Evolutionary conservation across 2,888 invertebrate species (phyloP).

Genomic region (Drosophila percnosoma): DNA sequence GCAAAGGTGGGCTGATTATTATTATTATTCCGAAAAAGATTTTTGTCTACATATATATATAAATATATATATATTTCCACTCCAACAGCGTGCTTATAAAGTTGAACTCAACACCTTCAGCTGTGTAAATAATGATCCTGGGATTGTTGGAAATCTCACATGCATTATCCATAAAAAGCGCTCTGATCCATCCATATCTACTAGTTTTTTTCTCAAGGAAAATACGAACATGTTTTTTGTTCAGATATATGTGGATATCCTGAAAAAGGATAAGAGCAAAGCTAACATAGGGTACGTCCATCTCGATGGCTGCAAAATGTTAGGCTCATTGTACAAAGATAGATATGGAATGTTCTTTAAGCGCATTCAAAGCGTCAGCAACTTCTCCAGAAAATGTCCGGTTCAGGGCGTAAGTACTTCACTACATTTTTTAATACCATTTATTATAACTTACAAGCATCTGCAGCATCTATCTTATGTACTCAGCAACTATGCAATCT

Average conservation of each 20-base stretch:
- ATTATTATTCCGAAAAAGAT: background rate
- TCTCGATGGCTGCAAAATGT: constrained; percentile 59
- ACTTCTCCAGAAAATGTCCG: constrained; percentile 60
- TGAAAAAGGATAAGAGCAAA: constrained; percentile 53
- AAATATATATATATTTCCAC: background rate
- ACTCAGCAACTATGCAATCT: constrained; percentile 54
- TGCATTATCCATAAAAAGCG: constrained; percentile 16
- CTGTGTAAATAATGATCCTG: constrained; percentile 4
- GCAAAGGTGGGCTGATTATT: constrained; percentile 19
- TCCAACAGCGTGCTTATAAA: background rate
- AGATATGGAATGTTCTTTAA: constrained; percentile 34
- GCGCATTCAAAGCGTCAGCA: constrained; percentile 32
- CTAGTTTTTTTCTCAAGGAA: background rate
- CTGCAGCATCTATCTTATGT: constrained; percentile 37
- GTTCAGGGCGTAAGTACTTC: constrained; percentile 43
- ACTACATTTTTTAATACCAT: background rate
- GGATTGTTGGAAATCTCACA: background rate
- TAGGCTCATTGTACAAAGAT: constrained; percentile 28
- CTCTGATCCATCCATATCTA: background rate
- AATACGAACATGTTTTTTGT: background rate
- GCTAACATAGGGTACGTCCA: constrained; percentile 34
- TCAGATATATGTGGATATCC: background rate
- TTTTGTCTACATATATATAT: background rate
- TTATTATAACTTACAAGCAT: background rate
- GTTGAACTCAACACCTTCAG: constrained; percentile 22